A percentile compares a stretch with the other conserved stretches of the same genome.
These are phyloP conservation scores for Globicephala melas DNA, from an alignment of 2,113 vertebrate genomes.

Conservation along the genomic window DNA sequence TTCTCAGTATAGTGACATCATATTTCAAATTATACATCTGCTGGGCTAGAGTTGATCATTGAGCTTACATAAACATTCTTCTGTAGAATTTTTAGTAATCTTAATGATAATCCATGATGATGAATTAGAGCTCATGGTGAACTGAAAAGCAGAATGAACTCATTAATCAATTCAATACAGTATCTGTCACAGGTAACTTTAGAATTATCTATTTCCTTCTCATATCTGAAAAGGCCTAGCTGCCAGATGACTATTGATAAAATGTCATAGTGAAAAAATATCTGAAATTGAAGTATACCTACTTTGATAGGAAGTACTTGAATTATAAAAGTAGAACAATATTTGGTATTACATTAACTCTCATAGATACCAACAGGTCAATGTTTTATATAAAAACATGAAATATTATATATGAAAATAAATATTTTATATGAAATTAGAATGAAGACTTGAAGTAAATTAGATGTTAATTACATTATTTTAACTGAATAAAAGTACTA, in stretches of 20 bases:
- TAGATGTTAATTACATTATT: not conserved
- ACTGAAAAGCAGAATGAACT: conserved; percentile 44
- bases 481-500: not conserved
- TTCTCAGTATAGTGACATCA: conserved; percentile 39
- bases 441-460: conserved; percentile 26
- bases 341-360: not conserved
- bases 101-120: conserved; percentile 71
- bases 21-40: conserved; percentile 62
- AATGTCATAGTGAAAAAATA: conserved; percentile 52
- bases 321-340: conserved; percentile 44
- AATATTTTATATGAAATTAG: not conserved
- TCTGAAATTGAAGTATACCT: conserved; percentile 55
- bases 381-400: not conserved
- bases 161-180: conserved; percentile 77
- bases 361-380: not conserved
- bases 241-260: conserved; percentile 75
- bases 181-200: conserved; percentile 67
- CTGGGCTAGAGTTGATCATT: not conserved
- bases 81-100: conserved; percentile 55
- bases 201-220: conserved; percentile 67
- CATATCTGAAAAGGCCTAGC: conserved; percentile 62
- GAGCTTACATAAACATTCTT: conserved; percentile 37
- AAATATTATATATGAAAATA: no score
- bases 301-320: conserved; percentile 37
- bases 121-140: conserved; percentile 69